Conservation (phyloP, 2,888 invertebrate species). For the Stramonita haemastoma region DNA sequence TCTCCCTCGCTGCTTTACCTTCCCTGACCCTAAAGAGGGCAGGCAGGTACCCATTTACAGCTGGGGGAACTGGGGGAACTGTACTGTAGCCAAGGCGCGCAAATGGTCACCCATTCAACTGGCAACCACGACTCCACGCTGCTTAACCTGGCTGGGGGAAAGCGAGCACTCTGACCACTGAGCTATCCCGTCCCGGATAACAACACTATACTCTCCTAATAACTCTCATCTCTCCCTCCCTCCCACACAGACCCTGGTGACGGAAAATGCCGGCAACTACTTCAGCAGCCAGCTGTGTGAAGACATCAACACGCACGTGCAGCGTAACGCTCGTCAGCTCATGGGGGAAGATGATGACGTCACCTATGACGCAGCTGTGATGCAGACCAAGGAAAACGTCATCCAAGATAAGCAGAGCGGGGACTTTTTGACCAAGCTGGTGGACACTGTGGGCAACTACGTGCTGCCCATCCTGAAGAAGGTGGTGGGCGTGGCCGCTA, state of each 20-base stretch:
- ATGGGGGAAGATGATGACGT: slow-evolving; percentile 7
- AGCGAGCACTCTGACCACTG: too few relatives aligned
- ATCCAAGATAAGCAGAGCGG: neutral
- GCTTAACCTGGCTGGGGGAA: too few relatives aligned
- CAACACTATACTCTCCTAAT: too few relatives aligned
- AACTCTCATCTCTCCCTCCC: too few relatives aligned
- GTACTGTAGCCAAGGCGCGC: too few relatives aligned
- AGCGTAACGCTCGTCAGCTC: neutral
- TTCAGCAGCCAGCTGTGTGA: slow-evolving; percentile 4
- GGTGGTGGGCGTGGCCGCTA: neutral
- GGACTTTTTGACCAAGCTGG: neutral
- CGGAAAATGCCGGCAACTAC: neutral
- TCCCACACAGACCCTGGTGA: neutral
- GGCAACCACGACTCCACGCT: too few relatives aligned
- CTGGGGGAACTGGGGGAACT: too few relatives aligned
- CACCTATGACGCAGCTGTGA: neutral
- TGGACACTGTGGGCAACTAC: slow-evolving; percentile 4
- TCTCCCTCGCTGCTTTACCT: too few relatives aligned
- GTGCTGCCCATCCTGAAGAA: neutral
- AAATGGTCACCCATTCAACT: too few relatives aligned
- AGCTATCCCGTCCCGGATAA: too few relatives aligned
- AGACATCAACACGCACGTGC: slow-evolving; percentile 5
- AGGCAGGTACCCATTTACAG: too few relatives aligned
- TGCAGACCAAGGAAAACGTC: neutral
- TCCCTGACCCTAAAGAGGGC: too few relatives aligned